Evolutionary conservation across 1,140 invertebrate species (phyloP).

Genomic region (Lordiphosa mommai): DNA sequence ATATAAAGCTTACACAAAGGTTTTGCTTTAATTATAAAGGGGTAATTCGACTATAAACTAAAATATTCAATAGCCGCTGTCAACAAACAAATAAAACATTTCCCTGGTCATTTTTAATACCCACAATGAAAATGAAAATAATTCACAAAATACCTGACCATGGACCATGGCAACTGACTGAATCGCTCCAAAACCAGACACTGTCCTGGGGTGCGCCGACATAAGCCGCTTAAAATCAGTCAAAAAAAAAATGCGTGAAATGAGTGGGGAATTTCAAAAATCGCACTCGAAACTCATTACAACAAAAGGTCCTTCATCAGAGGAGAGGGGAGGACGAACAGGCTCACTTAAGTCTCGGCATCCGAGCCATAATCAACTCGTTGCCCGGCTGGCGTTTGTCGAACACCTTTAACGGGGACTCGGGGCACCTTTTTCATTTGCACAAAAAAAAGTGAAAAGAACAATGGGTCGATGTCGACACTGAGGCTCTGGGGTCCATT

Average conservation of each 20-base stretch:
- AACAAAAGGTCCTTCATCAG: constrained; percentile 73
- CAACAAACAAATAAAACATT: too few species aligned
- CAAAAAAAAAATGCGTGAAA: constrained; percentile 9
- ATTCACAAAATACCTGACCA: constrained; percentile 24
- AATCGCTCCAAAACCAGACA: too few species aligned
- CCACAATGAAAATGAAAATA: constrained; percentile 35
- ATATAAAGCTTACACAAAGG: too few species aligned
- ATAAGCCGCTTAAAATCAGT: constrained; percentile 63
- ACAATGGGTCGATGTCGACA: constrained; percentile 53
- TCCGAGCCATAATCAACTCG: constrained; percentile 60
- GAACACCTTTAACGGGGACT: constrained; percentile 39
- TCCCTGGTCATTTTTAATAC: constrained; percentile 1
- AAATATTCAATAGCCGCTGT: too few species aligned
- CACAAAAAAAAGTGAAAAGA: constrained; percentile 65
- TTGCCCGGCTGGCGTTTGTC: constrained; percentile 23
- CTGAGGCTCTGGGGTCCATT: constrained; percentile 9
- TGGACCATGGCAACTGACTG: constrained; percentile 49
- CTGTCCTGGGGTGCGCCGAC: constrained; percentile 2
- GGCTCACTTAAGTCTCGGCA: constrained; percentile 63
- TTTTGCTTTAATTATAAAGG: too few species aligned
- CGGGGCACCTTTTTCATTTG: constrained; percentile 58
- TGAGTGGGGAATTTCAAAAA: constrained; percentile 45
- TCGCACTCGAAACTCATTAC: constrained; percentile 74
- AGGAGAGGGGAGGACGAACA: constrained; percentile 2
- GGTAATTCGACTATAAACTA: too few species aligned